Base-by-base conservation (phyloP, 2,113 vertebrate species). In the Toxostoma redivivum region DNA sequence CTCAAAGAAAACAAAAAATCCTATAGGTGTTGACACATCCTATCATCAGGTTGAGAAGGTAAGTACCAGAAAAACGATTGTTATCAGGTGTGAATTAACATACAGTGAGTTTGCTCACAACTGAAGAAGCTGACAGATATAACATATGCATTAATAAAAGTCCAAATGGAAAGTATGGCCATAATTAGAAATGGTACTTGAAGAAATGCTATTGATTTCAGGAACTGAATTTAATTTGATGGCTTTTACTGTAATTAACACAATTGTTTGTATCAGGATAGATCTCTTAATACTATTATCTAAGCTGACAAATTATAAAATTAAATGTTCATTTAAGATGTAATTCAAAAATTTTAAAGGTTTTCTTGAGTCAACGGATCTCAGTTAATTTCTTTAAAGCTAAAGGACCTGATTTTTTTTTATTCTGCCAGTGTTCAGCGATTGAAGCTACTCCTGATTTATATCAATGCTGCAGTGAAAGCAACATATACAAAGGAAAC, bases 31-130 rank as follows among this genome's bases (percentile, higher is more conserved):
- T 98, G 97, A 97, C 94, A 97, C 40, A 95, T 97, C 74, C 76
- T 95, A 94, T 97, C 95, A 93, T 73, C 91, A 92, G 67, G 65
- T 94, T 92, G 90, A 91, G 87, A 96, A 95, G 83, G 91, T 92
- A 97, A 97, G 95, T 95, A 91, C 74, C 90, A 89, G 94, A 86
- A 95, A 96, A 96, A 94, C 0, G 80, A 97, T 97, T 96, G 90
- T 92, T 98, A 97, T 97, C 97, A 97, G 97, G 98, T 98, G 97
- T 98, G 97, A 98, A 98, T 98, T 98, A 98, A 97, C 98, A 97
- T 97, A 97, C 84, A 97, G 93, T 91, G 90, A 93, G 69, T 85
- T 96, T 94, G 89, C 76, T 94, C 24, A 19, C 58, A 92, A 58
- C 88, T 90, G 69, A 53, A 72, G 92, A 92, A 98, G 96, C 97